Base-by-base conservation (phyloP, 2,113 vertebrate species). In the Cnemophilus loriae region DNA sequence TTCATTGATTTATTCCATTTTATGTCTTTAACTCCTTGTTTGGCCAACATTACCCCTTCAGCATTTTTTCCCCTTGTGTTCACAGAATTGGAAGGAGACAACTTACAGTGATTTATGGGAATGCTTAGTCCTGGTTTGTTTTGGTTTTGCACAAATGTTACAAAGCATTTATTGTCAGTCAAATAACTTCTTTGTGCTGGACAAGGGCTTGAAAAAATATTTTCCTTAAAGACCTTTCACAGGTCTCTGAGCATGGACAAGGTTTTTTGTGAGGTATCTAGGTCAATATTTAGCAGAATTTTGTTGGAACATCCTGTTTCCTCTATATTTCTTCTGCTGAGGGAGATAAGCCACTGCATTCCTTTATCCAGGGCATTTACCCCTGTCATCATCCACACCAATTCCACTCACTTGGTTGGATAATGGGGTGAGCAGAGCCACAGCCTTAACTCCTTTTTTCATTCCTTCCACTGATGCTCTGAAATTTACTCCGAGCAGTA, bases 271-370 rank as follows among this genome's bases (percentile, higher is more conserved):
- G 55, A 50, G 39, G 35, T 80, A 70, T 95, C 56, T 90, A 61
- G 75, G 85, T 92, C 79, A 88, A 77, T 81, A 84, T 91, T 86
- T 78, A 92, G 73, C 35, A 93, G 76, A 92, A 77, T 84, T 84
- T 88, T 87, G 33, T 77, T 86, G 85, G 71, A 95, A 81, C 82
- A 92, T 87, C 93, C 79, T 67, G 60, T 95, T 95, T 90, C 76
- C 44, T 96, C 35, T 85, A 4, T 14, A 65, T 61, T 89, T 89
- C 57, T 73, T 74, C 87, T 88, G 87, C 91, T 83, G 71, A 37
- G 69, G 86, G 42, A 93, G 88, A 95, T 81, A 95, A 96, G 77
- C 44, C 73, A 52, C 64, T 84, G 47, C 63, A 84, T 28, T 90
- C 33, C 44, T 77, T 94, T 91, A 80, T 68, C 80, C 67, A 80